phyloP scores from a whole-genome alignment of 2,113 vertebrate species.

The Erythrocebus patas region DNA sequence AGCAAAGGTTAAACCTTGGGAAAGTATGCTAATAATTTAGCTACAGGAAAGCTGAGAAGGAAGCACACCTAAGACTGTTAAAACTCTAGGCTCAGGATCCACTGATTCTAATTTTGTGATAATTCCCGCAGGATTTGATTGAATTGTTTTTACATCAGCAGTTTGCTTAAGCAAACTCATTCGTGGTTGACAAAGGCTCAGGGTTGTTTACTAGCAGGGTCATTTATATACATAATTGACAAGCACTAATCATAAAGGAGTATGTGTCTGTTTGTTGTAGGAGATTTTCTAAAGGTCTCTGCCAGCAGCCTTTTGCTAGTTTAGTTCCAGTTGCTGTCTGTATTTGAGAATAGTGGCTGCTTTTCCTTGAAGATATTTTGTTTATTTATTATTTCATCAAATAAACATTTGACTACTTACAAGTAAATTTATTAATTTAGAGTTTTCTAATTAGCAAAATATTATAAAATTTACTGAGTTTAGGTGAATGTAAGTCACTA shows the following conservation, averaged over 20 bases:
- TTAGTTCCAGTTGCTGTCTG: fast-evolving
- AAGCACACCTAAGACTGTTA: neutral
- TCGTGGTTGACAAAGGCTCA: neutral
- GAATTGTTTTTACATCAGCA: neutral
- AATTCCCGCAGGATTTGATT: neutral
- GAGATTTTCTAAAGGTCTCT: neutral
- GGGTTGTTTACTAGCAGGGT: neutral
- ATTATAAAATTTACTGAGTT: neutral
- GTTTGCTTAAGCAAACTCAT: neutral
- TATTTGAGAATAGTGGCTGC: neutral
- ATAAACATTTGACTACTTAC: neutral
- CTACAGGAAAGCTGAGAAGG: neutral
- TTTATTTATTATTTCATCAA: neutral
- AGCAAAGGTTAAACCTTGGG: neutral
- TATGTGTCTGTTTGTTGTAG: neutral
- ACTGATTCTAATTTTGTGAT: neutral
- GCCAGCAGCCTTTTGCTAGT: neutral
- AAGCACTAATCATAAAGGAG: neutral
- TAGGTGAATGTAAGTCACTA: neutral
- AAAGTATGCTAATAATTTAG: neutral
- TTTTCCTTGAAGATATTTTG: neutral
- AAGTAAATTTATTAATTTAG: neutral
- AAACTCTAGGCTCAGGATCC: neutral
- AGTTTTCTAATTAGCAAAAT: neutral
- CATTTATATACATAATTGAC: neutral